phyloP scores from a whole-genome alignment of 2,113 vertebrate genomes.

The Alaudala cheleensis region DNA sequence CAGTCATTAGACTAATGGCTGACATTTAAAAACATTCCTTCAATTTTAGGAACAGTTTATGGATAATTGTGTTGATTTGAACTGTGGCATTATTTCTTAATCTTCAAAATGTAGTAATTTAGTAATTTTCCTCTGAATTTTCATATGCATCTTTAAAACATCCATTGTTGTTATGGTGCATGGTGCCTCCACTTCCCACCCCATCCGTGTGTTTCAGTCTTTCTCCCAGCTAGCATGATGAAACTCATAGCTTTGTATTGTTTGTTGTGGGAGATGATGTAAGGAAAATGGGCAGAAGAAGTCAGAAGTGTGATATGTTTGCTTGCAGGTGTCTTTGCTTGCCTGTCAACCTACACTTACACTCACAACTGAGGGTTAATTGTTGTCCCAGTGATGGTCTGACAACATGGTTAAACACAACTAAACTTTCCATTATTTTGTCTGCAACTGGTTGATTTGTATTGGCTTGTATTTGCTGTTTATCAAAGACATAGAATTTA shows the following conservation, averaged over 20 bases:
- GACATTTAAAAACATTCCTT: too few species aligned
- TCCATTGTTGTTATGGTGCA: fast-evolving
- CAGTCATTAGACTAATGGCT: neutral
- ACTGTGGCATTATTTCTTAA: neutral
- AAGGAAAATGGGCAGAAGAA: neutral
- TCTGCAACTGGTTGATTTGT: neutral
- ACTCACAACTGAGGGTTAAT: neutral
- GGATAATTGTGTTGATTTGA: neutral
- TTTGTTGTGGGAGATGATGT: neutral
- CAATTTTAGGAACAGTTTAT: neutral
- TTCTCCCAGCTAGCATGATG: neutral
- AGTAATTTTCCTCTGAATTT: neutral
- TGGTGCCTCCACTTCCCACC: neutral
- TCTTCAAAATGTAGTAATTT: neutral
- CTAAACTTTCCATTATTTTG: neutral
- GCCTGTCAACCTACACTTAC: neutral
- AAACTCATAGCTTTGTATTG: neutral
- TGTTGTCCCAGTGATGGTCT: neutral
- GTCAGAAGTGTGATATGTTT: neutral
- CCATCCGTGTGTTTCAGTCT: neutral
- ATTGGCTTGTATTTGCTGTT: neutral
- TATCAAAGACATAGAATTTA: neutral
- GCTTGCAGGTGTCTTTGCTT: neutral
- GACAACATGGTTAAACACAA: neutral
- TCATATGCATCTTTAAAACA: neutral